Evolutionary conservation across 2,797 vertebrate species (phyloP), one percentile per base, ranked within the genome.

Genomic region (Squalus acanthias): DNA sequence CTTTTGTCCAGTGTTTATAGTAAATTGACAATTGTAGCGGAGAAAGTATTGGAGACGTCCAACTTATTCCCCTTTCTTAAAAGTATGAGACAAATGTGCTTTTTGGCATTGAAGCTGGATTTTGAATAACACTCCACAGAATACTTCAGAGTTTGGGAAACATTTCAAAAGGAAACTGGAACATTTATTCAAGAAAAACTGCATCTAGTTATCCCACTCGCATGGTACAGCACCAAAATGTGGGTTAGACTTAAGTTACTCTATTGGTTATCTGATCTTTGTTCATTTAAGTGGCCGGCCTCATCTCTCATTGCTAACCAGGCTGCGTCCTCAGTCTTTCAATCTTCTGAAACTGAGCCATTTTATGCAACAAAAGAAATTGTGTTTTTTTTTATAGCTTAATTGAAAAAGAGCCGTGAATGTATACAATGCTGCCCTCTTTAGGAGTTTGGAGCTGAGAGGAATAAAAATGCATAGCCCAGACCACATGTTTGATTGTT

Each of bases 371-470:
- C 46, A 57, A 76, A 95, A 60, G 15, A 60, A 60, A 76, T 74
- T 74, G 46, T 50, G 10, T 39, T 39, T n/a, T 33, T 74, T 95
- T 95, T 53, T 29, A 46, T 60, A 76, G 26, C 70, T n/a, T 76
- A 26, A 74, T 53, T 72, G 15, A 53, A 74, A 96, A 91, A 96
- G 97, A 96, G 97, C 95, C 70, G 2, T 96, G 1, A 70, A 15
- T 76, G 65, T 87, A 53, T 95, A 46, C 94, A 87, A 96, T 96
- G 96, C 97, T 97, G 97, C 97, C 97, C 97, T 97, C 97, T 96
- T 95, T 53, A 96, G 97, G 97, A 74, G 10, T 65, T 92, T 92
- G 57, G 96, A 50, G 39, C 97, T 95, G 57, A 3, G 93, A 96
- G 95, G 88, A 92, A n/a, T 46, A 85, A 85, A 85, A 85, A 50